Evolutionary conservation across 2,797 vertebrate species (phyloP).

Genomic region (Micrastur ruficollis): DNA sequence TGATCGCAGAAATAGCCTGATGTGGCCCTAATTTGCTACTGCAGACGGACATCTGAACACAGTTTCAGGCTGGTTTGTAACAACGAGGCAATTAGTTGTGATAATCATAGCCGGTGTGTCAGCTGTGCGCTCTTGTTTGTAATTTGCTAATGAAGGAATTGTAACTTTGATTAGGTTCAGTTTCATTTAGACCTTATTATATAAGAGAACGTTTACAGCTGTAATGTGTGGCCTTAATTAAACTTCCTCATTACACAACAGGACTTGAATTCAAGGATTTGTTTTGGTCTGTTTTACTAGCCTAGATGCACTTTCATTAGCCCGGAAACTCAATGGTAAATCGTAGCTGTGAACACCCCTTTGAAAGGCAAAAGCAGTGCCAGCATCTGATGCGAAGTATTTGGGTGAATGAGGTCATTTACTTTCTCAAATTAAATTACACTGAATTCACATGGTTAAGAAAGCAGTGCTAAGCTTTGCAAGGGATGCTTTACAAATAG

Average conservation of each 20-base stretch:
- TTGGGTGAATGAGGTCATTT: not conserved
- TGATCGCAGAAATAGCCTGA: conserved; percentile 80
- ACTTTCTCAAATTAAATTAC: not conserved
- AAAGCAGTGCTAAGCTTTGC: not conserved
- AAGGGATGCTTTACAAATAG: not conserved
- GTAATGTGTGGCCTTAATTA: conserved; percentile 84
- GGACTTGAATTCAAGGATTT: conserved; percentile 71
- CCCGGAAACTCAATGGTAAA: conserved; percentile 14
- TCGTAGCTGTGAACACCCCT: not conserved
- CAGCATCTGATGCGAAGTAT: not conserved
- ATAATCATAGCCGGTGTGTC: conserved; percentile 87
- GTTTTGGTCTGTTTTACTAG: conserved; percentile 73
- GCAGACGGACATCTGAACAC: conserved; percentile 76
- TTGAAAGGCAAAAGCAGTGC: not conserved
- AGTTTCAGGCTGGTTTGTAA: conserved; percentile 77
- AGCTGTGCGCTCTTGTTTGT: conserved; percentile 87
- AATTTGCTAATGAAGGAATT: conserved; percentile 96
- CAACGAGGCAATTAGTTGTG: conserved; percentile 91
- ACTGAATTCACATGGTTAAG: not conserved
- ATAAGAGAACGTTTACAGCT: conserved; percentile 82
- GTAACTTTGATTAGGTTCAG: conserved; percentile 89
- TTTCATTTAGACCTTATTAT: conserved; percentile 85
- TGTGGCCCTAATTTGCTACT: conserved; percentile 83
- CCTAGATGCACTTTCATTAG: conserved; percentile 67
- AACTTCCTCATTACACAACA: conserved; percentile 80